Conservation (phyloP, 2,113 vertebrate genomes). For the Poeciliopsis retropinna region DNA sequence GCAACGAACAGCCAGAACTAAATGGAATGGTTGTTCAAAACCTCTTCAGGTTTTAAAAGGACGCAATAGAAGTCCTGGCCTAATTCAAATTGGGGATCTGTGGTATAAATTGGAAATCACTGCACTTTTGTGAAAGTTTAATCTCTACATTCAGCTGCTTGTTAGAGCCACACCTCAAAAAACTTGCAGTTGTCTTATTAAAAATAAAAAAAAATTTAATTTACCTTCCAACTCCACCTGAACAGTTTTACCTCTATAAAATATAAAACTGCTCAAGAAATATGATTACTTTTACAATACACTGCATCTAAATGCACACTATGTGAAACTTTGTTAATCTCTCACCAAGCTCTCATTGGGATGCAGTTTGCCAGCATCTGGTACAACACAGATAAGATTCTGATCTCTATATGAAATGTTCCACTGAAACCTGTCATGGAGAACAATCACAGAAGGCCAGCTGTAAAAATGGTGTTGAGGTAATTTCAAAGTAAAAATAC, state of each 20-base stretch:
- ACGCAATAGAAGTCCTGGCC: neutral
- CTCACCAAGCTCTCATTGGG: conserved; percentile 87
- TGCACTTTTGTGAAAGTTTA: neutral
- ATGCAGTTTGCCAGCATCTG: conserved; percentile 83
- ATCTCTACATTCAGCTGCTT: neutral
- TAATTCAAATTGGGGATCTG: neutral
- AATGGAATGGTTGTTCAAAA: neutral
- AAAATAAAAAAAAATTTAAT: neutral
- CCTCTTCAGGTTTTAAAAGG: neutral
- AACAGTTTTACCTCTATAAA: neutral
- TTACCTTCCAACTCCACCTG: neutral
- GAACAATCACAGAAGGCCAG: conserved; percentile 35
- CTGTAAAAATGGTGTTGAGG: conserved; percentile 10
- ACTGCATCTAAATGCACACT: neutral
- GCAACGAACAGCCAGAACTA: neutral
- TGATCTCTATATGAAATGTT: conserved; percentile 76
- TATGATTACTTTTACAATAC: neutral
- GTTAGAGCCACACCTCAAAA: neutral
- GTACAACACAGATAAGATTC: conserved; percentile 82
- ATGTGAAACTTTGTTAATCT: conserved; percentile 1
- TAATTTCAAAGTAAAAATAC: conserved; percentile 16
- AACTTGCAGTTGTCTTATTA: neutral
- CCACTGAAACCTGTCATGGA: conserved; percentile 84
- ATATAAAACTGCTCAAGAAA: neutral
- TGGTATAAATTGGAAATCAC: neutral